phyloP scores from a whole-genome alignment of 2,797 vertebrate species.

The Carapus acus region DNA sequence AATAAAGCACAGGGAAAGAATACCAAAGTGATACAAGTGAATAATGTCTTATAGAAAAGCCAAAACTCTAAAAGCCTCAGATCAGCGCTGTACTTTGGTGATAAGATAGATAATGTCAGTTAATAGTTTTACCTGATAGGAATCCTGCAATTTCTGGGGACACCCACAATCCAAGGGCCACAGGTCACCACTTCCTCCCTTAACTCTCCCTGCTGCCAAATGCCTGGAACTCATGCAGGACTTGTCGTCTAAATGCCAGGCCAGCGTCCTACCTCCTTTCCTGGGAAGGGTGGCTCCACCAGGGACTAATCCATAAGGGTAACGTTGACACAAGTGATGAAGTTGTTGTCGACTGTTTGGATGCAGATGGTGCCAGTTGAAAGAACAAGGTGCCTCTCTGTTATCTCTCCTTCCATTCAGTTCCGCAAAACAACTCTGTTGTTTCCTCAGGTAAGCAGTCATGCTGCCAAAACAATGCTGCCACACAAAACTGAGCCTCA shows the following conservation, averaged over 20 bases:
- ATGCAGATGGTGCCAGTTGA: slow-evolving; percentile 73
- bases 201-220: slow-evolving; percentile 53
- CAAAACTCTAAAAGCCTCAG: neutral
- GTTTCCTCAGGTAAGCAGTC: slow-evolving; percentile 76
- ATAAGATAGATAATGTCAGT: neutral
- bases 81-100: neutral
- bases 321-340: slow-evolving; percentile 27
- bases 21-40: neutral
- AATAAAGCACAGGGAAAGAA: neutral
- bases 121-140: slow-evolving; percentile 67
- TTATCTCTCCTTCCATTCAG: slow-evolving; percentile 56
- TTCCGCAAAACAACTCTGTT: slow-evolving; percentile 74
- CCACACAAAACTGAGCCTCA: slow-evolving; percentile 19
- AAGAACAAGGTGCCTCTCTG: slow-evolving; percentile 69
- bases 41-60: neutral
- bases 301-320: slow-evolving; percentile 46
- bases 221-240: slow-evolving; percentile 73
- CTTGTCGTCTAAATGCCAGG: slow-evolving; percentile 66
- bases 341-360: slow-evolving; percentile 53
- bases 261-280: slow-evolving; percentile 63
- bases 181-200: slow-evolving; percentile 72
- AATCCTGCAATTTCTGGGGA: slow-evolving; percentile 74
- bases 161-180: slow-evolving; percentile 75
- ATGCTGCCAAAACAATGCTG: slow-evolving; percentile 57
- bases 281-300: slow-evolving; percentile 65